A percentile compares a stretch with the other conserved stretches of the same genome.
These are phyloP conservation scores for Linnaemya tessellans DNA, from an alignment of 2,888 invertebrate genomes.

Conservation along the genomic window DNA sequence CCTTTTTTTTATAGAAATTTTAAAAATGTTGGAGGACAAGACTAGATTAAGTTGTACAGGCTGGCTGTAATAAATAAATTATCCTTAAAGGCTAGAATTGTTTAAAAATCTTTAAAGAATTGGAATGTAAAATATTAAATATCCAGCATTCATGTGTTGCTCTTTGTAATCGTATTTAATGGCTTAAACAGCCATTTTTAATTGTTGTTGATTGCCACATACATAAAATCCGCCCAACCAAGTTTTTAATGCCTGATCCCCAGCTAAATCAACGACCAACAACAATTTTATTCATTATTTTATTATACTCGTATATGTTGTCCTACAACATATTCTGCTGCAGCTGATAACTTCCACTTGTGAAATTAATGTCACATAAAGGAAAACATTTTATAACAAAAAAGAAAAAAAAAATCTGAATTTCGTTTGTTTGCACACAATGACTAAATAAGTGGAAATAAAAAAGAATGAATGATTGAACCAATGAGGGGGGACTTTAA, in stretches of 20 bases:
- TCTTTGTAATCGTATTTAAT: constrained; percentile 10
- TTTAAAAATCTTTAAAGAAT: too few relatives aligned
- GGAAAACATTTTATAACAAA: constrained; percentile 34
- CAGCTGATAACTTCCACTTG: constrained; percentile 34
- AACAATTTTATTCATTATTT: constrained; percentile 19
- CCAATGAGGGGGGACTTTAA: constrained; percentile 20
- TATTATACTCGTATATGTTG: neutral
- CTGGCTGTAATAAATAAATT: too few relatives aligned
- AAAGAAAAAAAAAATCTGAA: neutral
- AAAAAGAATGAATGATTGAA: constrained; percentile 35
- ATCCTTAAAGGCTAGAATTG: too few relatives aligned
- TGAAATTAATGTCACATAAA: constrained; percentile 40
- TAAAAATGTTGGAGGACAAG: too few relatives aligned
- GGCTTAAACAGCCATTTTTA: constrained; percentile 32
- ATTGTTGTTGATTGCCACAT: constrained; percentile 34
- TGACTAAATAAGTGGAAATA: constrained; percentile 26
- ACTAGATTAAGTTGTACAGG: too few relatives aligned
- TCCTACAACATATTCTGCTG: neutral
- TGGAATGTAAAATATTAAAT: too few relatives aligned
- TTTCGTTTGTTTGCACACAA: constrained; percentile 37
- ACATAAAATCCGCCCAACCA: neutral
- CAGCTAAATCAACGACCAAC: neutral
- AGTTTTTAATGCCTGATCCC: neutral
- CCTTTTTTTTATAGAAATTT: too few relatives aligned
- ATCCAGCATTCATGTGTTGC: too few relatives aligned